Conservation (phyloP, 1,140 invertebrate species). For the Microvelia longipes region DNA sequence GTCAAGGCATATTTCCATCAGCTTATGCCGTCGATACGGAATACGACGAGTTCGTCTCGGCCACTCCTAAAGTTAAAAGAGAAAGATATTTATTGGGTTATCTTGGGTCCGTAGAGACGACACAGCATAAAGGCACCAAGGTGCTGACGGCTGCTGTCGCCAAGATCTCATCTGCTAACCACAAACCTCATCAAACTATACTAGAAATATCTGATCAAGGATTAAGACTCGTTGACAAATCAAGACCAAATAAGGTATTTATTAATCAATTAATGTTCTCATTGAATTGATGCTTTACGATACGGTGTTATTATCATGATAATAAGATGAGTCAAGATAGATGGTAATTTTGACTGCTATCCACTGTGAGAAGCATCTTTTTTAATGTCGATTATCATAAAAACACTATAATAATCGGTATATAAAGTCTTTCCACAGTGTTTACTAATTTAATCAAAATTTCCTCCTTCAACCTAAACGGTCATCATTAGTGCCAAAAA, state of each 20-base stretch:
- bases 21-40: slow-evolving; percentile 93
- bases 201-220: slow-evolving; percentile 91
- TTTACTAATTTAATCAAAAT: too few relatives aligned
- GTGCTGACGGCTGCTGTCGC: slow-evolving; percentile 76
- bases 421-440: too few relatives aligned
- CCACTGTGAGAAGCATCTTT: too few relatives aligned
- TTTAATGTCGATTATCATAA: too few relatives aligned
- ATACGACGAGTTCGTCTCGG: slow-evolving; percentile 83
- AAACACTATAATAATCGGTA: too few relatives aligned
- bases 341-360: too few relatives aligned
- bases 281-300: too few relatives aligned
- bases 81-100: slow-evolving; percentile 85
- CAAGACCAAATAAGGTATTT: slow-evolving; percentile 50
- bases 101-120: slow-evolving; percentile 87
- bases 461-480: too few relatives aligned
- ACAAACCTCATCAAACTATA: slow-evolving; percentile 58
- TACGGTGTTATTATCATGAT: too few relatives aligned
- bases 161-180: slow-evolving; percentile 53
- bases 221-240: slow-evolving; percentile 81
- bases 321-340: too few relatives aligned
- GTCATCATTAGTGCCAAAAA: too few relatives aligned
- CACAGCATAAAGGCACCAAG: slow-evolving; percentile 78
- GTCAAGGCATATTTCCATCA: slow-evolving; percentile 88
- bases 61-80: slow-evolving; percentile 64
- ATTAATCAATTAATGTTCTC: neutral